A percentile compares a stretch with the other conserved stretches of the same genome.
phyloP scores from a whole-genome alignment of 2,113 vertebrate species.

The Channa argus region DNA sequence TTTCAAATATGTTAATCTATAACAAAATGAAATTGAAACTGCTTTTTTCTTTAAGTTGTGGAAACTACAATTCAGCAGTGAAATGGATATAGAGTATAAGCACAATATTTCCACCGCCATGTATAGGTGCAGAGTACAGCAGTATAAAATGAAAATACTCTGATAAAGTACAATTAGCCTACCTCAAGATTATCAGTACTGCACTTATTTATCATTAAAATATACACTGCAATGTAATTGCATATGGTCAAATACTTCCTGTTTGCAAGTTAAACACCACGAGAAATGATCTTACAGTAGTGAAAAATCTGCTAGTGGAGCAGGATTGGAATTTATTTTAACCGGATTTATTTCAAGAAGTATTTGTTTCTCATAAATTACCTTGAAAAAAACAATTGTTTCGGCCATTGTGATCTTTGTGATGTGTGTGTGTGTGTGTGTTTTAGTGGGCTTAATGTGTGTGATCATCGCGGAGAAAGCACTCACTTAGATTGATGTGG shows the following conservation, averaged over 20 bases:
- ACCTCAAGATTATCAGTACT: not conserved
- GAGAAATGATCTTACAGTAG: not conserved
- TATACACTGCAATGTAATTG: too few relatives aligned
- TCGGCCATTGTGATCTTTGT: not conserved
- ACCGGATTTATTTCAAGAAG: not conserved
- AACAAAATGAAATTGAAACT: too few relatives aligned
- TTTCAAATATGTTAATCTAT: too few relatives aligned
- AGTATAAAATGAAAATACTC: not conserved
- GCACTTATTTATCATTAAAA: not conserved
- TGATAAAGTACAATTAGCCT: not conserved
- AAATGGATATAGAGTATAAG: too few relatives aligned
- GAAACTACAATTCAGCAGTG: too few relatives aligned
- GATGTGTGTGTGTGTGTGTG: not conserved
- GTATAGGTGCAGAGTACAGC: not conserved
- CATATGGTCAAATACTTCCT: too few relatives aligned
- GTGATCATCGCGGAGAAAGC: not conserved
- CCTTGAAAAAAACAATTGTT: too few relatives aligned
- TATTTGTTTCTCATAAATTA: not conserved
- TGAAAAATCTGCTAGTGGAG: not conserved
- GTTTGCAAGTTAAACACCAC: not conserved
- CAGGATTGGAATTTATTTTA: not conserved
- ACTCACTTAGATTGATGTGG: constrained; percentile 32
- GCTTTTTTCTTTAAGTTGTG: too few relatives aligned
- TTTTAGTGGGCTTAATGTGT: not conserved
- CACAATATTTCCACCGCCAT: too few relatives aligned